Evolutionary conservation across 2,888 invertebrate species (phyloP), one percentile per base, ranked within the genome.

Genomic region (Idaea straminata): DNA sequence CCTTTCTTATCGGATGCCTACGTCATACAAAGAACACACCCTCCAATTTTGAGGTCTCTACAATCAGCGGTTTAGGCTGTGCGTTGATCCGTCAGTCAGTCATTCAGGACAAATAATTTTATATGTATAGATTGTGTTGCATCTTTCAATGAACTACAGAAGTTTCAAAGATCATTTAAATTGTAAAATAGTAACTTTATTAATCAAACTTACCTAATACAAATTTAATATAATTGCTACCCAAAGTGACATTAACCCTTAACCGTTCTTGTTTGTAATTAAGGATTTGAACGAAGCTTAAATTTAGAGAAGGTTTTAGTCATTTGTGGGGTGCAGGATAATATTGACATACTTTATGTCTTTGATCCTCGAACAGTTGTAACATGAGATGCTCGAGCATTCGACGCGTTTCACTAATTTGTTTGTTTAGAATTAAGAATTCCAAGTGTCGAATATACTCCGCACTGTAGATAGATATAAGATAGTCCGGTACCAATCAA

Each of bases 171-270:
- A 65, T 66, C 62, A 62, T 38, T 47, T 10, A 47, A 47, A 47
- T 47, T 47, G 47, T 47, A 47, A 10, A 63, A 64, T 61, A 66
- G 64, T 34, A 77, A 77, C 74, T 75, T 75, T 77, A 74, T 73
- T 74, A 76, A 77, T 76, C 74, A 73, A 77, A 77, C 68, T 74
- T 71, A 68, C 68, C 66, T 72, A 67, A 74, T 73, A 69, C 69
- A 71, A 71, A 71, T 70, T 74, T 75, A 72, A 74, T 73, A 69
- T 70, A 67, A 69, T 69, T 66, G 64, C 6, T 4, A 10, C 59
- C 67, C 57, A 62, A 60, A 64, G 63, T 15, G 35, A 59, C 59
- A 10, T 63, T n/a, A 63, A 61, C 66, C 34, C 64, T 16, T 60
- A 64, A 64, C 68, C 66, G 35, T 66, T 67, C 69, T 58, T 15